Evolutionary conservation across 2,888 invertebrate species (phyloP).

Genomic region (Dasypolia templi): DNA sequence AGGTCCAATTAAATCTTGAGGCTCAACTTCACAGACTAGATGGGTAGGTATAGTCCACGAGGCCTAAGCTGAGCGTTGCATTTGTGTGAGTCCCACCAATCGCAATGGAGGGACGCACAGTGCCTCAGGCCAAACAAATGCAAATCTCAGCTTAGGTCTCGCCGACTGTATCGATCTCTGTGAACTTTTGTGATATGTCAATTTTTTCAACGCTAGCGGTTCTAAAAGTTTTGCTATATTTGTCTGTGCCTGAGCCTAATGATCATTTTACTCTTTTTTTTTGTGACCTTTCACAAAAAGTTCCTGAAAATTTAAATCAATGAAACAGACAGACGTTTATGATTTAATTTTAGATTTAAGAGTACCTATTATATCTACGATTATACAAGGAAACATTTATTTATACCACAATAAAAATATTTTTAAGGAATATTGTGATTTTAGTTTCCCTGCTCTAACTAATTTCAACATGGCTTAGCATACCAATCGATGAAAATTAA

Average conservation of each 20-base stretch:
- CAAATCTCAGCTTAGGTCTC: too few species aligned
- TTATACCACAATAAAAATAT: slow-evolving; percentile 40
- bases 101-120: too few species aligned
- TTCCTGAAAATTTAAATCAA: slow-evolving; percentile 22
- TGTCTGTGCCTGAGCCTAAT: not conserved
- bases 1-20: too few species aligned
- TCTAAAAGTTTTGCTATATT: not conserved
- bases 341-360: slow-evolving; percentile 29
- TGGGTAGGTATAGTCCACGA: too few species aligned
- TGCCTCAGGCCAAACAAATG: too few species aligned
- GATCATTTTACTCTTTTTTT: not conserved
- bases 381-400: slow-evolving; percentile 32
- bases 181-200: too few species aligned
- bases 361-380: slow-evolving; percentile 5
- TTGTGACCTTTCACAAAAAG: not conserved
- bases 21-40: too few species aligned
- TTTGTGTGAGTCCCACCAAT: too few species aligned
- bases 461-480: too few species aligned
- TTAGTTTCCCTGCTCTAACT: slow-evolving; percentile 1
- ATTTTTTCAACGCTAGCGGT: not conserved
- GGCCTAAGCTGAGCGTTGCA: too few species aligned
- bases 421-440: slow-evolving; percentile 10
- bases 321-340: not conserved
- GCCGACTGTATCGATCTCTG: too few species aligned
- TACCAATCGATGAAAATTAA: too few species aligned